Percentiles rank a stretch among this genome's conserved stretches.
These are phyloP conservation scores for Lamprotornis superbus DNA, from an alignment of 2,113 vertebrate species.

Conservation along the genomic window DNA sequence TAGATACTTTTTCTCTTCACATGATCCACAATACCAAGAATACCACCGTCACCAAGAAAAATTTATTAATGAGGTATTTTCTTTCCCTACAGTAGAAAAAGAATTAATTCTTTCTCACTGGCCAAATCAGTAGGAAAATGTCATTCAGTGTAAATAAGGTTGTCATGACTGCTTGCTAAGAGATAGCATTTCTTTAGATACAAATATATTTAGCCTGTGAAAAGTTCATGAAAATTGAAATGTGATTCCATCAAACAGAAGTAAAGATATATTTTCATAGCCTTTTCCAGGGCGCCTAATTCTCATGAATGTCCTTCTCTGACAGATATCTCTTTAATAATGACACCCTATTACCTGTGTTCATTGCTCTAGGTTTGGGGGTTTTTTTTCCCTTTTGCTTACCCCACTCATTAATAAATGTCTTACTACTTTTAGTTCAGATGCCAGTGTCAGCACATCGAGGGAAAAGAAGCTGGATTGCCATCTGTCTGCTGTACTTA, in stretches of 20 bases:
- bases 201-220: slow-evolving; percentile 1
- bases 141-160: not conserved
- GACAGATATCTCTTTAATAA: slow-evolving; percentile 18
- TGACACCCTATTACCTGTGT: not conserved
- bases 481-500: not conserved
- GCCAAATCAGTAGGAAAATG: not conserved
- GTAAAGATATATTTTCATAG: not conserved
- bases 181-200: not conserved
- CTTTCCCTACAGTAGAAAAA: not conserved
- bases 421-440: not conserved
- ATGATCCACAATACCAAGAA: not conserved
- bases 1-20: not conserved
- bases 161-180: slow-evolving; percentile 1
- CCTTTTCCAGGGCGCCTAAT: slow-evolving; percentile 26
- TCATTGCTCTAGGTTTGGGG: not conserved
- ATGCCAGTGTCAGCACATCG: not conserved
- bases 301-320: not conserved
- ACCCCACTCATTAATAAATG: slow-evolving; percentile 1
- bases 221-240: slow-evolving; percentile 55
- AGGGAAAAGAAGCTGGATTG: not conserved
- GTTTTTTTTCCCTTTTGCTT: not conserved
- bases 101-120: not conserved
- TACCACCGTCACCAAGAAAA: not conserved
- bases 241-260: slow-evolving; percentile 20
- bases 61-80: not conserved